Conservation (phyloP, 2,113 vertebrate species). For the Tachysurus vachellii region DNA sequence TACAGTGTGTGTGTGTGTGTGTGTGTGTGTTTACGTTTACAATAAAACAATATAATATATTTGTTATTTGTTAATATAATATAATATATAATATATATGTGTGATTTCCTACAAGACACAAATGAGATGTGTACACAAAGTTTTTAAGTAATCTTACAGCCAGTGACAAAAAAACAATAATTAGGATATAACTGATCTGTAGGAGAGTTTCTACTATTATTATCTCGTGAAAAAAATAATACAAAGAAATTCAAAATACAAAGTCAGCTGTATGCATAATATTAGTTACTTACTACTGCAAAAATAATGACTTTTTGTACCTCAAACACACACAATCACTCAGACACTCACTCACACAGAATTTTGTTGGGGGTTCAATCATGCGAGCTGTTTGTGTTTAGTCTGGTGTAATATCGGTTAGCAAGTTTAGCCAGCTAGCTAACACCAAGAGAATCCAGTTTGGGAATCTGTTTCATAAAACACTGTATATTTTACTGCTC, state of each 20-base stretch:
- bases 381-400: background rate
- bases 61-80: no score
- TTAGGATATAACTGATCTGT: background rate
- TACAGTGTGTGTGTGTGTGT: no score
- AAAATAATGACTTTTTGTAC: background rate
- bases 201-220: background rate
- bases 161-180: conserved; percentile 13
- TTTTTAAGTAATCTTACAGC: conserved; percentile 21
- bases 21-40: no score
- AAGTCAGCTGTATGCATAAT: background rate
- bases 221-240: background rate
- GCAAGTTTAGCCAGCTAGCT: background rate
- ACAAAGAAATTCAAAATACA: background rate
- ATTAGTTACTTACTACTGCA: no score
- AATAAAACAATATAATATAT: no score
- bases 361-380: background rate
- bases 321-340: no score
- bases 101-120: conserved; percentile 15
- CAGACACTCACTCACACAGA: background rate
- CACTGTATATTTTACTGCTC: background rate
- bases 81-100: background rate
- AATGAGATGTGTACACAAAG: conserved; percentile 52
- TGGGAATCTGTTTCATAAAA: background rate
- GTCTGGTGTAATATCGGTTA: background rate
- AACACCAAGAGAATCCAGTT: background rate